Evolutionary conservation across 92 coral and sea anemone species (phyloP).

Genomic region (Siderastrea siderea): DNA sequence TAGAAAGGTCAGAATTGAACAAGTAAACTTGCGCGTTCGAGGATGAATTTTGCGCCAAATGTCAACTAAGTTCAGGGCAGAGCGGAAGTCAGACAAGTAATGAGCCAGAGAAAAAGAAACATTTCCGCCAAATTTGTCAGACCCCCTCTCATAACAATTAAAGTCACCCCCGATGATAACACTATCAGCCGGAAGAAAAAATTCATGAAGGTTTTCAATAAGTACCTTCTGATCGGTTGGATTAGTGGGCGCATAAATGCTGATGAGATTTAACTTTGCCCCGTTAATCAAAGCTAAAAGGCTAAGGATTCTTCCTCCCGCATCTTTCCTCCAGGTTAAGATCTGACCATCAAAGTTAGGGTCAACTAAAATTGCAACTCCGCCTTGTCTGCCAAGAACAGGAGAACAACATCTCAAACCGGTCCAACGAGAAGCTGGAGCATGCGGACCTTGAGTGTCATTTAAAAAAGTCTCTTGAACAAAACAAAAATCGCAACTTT

Average conservation of each 20-base stretch:
- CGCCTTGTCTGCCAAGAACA: constrained; percentile 17
- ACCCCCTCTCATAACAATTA: not conserved
- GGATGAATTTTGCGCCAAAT: not conserved
- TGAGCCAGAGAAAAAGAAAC: not conserved
- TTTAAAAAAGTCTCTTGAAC: constrained; percentile 18
- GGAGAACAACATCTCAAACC: constrained; percentile 36
- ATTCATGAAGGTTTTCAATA: not conserved
- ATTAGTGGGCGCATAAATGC: constrained; percentile 15
- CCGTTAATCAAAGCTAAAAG: not conserved
- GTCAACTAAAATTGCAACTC: not conserved
- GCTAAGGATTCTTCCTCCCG: constrained; percentile 8
- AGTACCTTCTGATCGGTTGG: not conserved
- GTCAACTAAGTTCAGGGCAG: not conserved
- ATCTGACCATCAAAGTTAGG: not conserved
- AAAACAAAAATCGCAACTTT: constrained; percentile 1
- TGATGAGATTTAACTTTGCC: not conserved
- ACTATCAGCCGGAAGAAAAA: not conserved
- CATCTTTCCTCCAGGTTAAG: not conserved
- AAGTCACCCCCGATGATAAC: constrained; percentile 4
- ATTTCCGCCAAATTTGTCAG: not conserved
- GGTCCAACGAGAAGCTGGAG: not conserved
- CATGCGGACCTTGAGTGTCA: not conserved
- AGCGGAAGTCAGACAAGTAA: not conserved
- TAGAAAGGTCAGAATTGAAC: not conserved
- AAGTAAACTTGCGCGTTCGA: not conserved